Conservation (phyloP, 2,888 invertebrate genomes). For the Pyrgus malvae region DNA sequence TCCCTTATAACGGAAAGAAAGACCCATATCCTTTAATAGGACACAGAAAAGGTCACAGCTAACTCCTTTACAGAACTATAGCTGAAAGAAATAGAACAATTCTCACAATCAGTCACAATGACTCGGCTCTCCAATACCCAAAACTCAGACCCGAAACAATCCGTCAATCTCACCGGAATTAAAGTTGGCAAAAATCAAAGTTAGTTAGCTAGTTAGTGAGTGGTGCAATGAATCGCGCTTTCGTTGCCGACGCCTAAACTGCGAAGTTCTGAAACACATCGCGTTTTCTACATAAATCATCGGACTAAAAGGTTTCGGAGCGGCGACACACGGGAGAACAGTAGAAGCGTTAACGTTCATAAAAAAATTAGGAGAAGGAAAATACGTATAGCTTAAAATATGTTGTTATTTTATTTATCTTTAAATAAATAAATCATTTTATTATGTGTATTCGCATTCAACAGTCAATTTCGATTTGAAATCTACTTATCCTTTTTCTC, state of each 20-base stretch:
- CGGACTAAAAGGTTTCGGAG: conserved; percentile 39
- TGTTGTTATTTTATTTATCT: too few species aligned
- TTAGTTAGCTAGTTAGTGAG: conserved; percentile 8
- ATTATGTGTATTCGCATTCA: too few species aligned
- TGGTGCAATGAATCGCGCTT: conserved; percentile 38
- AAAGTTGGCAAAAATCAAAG: conserved; percentile 5
- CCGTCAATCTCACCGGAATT: not conserved
- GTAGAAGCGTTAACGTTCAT: not conserved
- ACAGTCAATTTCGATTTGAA: too few species aligned
- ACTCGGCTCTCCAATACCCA: not conserved
- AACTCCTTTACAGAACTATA: too few species aligned
- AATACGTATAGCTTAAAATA: too few species aligned
- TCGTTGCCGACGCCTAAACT: conserved; percentile 29
- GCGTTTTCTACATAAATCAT: conserved; percentile 48
- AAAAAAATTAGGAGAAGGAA: too few species aligned
- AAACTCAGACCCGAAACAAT: not conserved
- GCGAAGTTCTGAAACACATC: conserved; percentile 39
- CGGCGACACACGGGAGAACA: conserved; percentile 20
- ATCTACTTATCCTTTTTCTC: too few species aligned
- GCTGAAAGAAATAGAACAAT: not conserved
- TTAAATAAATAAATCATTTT: too few species aligned
- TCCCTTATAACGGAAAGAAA: too few species aligned
- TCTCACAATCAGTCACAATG: not conserved
- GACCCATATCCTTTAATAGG: too few species aligned
- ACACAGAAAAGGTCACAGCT: too few species aligned